A percentile compares a stretch with the other conserved stretches of the same genome.
phyloP scores from a whole-genome alignment of 2,888 invertebrate species.

The Steromphala cineraria region DNA sequence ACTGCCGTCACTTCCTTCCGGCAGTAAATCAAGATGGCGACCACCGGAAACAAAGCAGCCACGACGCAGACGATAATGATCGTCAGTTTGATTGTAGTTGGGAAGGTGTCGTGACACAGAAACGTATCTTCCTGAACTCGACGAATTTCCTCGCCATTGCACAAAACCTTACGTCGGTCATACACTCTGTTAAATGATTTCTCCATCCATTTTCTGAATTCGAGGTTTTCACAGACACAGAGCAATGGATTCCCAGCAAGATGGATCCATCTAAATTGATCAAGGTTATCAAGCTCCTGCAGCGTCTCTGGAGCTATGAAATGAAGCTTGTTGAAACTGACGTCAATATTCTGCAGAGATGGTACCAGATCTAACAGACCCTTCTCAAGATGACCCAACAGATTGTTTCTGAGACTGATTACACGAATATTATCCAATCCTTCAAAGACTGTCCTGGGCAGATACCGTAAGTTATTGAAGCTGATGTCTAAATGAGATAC shows the following conservation, averaged over 20 bases:
- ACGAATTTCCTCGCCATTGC: not conserved
- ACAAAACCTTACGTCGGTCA: not conserved
- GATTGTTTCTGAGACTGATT: not conserved
- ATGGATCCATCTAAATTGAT: not conserved
- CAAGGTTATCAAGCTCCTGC: not conserved
- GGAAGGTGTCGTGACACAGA: not conserved
- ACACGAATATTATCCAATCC: not conserved
- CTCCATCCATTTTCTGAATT: slow-evolving; percentile 1
- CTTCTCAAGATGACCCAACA: not conserved
- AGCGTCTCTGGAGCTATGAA: not conserved
- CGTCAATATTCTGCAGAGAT: not conserved
- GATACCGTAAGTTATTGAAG: not conserved
- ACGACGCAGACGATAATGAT: not conserved
- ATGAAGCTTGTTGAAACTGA: not conserved
- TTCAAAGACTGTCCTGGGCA: not conserved
- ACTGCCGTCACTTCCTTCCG: not conserved
- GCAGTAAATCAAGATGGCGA: not conserved
- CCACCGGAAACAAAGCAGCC: not conserved
- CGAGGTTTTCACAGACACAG: not conserved
- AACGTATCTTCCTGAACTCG: not conserved
- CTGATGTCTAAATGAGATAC: not conserved
- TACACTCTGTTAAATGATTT: not conserved
- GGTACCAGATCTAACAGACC: not conserved
- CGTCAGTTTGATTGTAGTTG: not conserved
- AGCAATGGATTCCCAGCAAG: not conserved